These are phyloP conservation scores for Leptinotarsa juncta DNA, from an alignment of 2,888 invertebrate genomes.

Conservation along the genomic window DNA sequence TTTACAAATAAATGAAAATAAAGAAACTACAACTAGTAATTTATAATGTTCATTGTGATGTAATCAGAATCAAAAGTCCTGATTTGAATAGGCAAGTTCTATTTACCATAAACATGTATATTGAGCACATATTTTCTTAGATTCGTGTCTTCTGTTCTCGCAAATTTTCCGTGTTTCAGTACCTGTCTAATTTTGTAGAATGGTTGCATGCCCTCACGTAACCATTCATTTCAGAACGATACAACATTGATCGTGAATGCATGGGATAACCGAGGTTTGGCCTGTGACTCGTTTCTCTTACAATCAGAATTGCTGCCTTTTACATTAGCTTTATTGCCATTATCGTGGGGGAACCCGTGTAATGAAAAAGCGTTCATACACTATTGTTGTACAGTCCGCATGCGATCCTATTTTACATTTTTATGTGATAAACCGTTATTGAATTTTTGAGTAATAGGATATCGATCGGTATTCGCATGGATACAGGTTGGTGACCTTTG, in stretches of 20 bases:
- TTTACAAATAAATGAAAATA: no score
- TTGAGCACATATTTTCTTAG: not conserved
- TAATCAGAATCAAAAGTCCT: not conserved
- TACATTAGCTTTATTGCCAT: slow-evolving; percentile 21
- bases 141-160: slow-evolving; percentile 2
- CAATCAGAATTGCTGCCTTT: slow-evolving; percentile 21
- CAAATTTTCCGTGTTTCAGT: slow-evolving; percentile 10
- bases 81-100: not conserved
- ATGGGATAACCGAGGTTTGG: slow-evolving; percentile 22
- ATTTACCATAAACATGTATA: no score
- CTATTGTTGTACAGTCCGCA: not conserved
- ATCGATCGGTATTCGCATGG: slow-evolving; percentile 1
- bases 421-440: not conserved
- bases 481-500: not conserved
- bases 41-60: no score
- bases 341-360: slow-evolving; percentile 7
- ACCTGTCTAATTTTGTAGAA: slow-evolving; percentile 16
- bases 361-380: not conserved
- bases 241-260: slow-evolving; percentile 27
- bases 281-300: slow-evolving; percentile 24
- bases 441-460: not conserved
- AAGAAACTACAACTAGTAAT: no score
- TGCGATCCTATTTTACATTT: slow-evolving; percentile 1
- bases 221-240: slow-evolving; percentile 9
- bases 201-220: slow-evolving; percentile 15